These are phyloP conservation scores for Polyodon spathula DNA, from an alignment of 2,113 vertebrate species.

Conservation along the genomic window DNA sequence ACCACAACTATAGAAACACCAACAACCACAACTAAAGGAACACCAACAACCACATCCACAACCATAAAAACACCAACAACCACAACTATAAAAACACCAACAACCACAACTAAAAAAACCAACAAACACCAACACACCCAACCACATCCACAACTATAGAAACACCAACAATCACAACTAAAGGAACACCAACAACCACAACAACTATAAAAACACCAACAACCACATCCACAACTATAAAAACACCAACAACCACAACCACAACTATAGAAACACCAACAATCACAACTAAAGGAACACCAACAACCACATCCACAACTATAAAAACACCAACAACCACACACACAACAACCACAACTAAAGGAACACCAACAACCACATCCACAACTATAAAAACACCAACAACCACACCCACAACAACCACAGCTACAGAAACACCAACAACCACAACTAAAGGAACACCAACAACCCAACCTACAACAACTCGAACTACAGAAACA, in stretches of 20 bases:
- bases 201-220: slow-evolving; percentile 1
- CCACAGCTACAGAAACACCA: background rate
- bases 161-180: background rate
- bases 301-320: background rate
- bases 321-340: background rate
- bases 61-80: too few relatives aligned
- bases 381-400: background rate
- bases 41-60: too few relatives aligned
- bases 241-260: background rate
- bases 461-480: too few relatives aligned
- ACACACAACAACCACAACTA: slow-evolving; percentile 3
- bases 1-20: background rate
- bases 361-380: background rate
- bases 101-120: background rate
- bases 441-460: too few relatives aligned
- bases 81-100: background rate
- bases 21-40: background rate
- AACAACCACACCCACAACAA: background rate
- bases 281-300: slow-evolving; percentile 2
- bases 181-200: background rate
- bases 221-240: background rate
- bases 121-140: background rate
- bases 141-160: background rate
- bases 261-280: background rate
- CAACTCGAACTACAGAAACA: too few relatives aligned